These are phyloP conservation scores for Caenorhabditis auriculariae DNA, from an alignment of 2,888 invertebrate genomes.

Conservation along the genomic window DNA sequence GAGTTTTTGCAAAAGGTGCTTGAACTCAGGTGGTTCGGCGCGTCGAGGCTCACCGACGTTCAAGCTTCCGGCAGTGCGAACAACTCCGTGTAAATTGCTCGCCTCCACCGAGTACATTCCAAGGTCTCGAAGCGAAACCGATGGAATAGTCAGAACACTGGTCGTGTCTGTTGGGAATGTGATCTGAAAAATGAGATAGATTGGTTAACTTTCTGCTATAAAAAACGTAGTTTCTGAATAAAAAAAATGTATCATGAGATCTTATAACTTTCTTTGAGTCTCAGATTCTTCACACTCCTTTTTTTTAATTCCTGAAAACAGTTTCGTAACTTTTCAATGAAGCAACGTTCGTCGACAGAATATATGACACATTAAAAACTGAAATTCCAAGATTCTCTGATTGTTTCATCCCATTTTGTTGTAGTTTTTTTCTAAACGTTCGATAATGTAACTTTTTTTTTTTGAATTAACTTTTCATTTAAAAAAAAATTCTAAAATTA, in stretches of 20 bases:
- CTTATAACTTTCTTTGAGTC: too few species aligned
- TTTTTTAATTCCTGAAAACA: too few species aligned
- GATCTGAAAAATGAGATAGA: conserved; percentile 17
- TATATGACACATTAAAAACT: too few species aligned
- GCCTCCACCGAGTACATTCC: conserved; percentile 57
- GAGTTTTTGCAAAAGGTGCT: conserved; percentile 24
- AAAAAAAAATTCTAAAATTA: background rate
- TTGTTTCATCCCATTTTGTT: too few species aligned
- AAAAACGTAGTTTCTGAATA: background rate
- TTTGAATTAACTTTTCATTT: background rate
- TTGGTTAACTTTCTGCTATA: background rate
- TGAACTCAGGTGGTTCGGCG: conserved; percentile 48
- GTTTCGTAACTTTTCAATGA: background rate
- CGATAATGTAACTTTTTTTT: background rate
- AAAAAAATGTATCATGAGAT: too few species aligned
- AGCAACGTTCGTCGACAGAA: background rate
- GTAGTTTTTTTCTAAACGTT: background rate
- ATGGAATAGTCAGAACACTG: conserved; percentile 43
- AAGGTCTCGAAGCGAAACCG: conserved; percentile 39
- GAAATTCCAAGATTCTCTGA: too few species aligned
- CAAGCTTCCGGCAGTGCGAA: conserved; percentile 49
- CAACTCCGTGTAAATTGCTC: conserved; percentile 55
- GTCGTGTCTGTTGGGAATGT: conserved; percentile 36
- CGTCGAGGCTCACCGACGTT: conserved; percentile 42
- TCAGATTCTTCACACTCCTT: too few species aligned